Percentiles rank a stretch among this genome's conserved stretches.
These are phyloP conservation scores for Thera obeliscata DNA, from an alignment of 2,888 invertebrate species.

Conservation along the genomic window DNA sequence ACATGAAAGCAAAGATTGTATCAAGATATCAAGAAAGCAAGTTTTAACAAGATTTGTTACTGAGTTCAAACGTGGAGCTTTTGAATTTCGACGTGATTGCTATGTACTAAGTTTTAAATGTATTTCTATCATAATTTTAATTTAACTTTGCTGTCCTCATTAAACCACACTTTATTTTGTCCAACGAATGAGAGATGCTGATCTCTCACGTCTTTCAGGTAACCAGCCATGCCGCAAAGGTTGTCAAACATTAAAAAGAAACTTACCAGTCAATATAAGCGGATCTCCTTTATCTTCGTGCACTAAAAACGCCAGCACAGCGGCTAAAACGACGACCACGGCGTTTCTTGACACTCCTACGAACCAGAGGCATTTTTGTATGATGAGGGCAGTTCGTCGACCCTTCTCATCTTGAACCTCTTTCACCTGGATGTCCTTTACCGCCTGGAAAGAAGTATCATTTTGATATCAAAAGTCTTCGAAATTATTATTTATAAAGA, in stretches of 20 bases:
- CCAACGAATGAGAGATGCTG: too few relatives aligned
- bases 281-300: conserved; percentile 75
- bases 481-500: too few relatives aligned
- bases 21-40: conserved; percentile 22
- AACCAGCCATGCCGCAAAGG: background rate
- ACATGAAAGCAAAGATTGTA: conserved; percentile 34
- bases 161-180: too few relatives aligned
- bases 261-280: conserved; percentile 85
- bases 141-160: too few relatives aligned
- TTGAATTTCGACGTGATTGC: too few relatives aligned
- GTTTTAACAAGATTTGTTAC: too few relatives aligned
- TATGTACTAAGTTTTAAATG: too few relatives aligned
- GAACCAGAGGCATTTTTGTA: conserved; percentile 85
- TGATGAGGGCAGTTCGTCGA: conserved; percentile 53
- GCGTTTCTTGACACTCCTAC: conserved; percentile 88
- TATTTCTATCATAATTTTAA: too few relatives aligned
- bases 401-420: conserved; percentile 62
- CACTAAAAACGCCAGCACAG: conserved; percentile 83
- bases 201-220: too few relatives aligned
- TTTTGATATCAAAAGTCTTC: background rate
- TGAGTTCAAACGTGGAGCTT: too few relatives aligned
- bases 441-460: conserved; percentile 68
- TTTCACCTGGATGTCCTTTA: conserved; percentile 82
- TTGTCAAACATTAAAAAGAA: background rate
- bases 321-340: conserved; percentile 86